Evolutionary conservation across 1,140 invertebrate genomes (phyloP), one percentile per base, ranked within the genome.

Genomic region (Bombus picipes): DNA sequence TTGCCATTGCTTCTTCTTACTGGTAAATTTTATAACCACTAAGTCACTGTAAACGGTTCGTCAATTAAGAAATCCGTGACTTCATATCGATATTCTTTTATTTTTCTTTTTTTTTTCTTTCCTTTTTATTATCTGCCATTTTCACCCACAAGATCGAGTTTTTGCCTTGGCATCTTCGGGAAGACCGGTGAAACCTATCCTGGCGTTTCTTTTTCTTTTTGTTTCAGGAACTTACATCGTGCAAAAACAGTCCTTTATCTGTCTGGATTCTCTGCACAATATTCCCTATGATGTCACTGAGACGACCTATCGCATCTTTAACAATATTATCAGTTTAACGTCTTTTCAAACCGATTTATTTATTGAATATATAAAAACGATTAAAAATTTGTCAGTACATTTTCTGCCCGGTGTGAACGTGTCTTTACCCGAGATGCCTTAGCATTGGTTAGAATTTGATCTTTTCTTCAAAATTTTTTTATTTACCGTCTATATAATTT

Each of bases 171-270:
- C 83, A 81, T 78, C 68, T 39, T 59, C 73, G 86, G 83, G 85
- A 81, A 91, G 88, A 76, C 76, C 66, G 73, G 75, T 86, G 59
- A 92, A 92, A 87, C 86, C 92, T 93, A 94, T 89, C 90, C 88
- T 92, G 87, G 92, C 91, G 85, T 92, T 92, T 86, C 83, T 94
- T 82, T 80, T 91, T 93, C 89, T 94, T 93, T 95, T 94, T 95
- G 94, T 95, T 95, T 94, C 95, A 95, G 95, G 94, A 91, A 89
- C 92, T 93, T 94, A 94, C 93, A 78, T 94, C 93, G 89, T 92
- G 91, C 91, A 94, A 93, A 93, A 92, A 83, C 86, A 95, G 91
- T 92, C 92, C 92, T 92, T 93, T 94, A 92, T 85, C 87, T 91
- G 83, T 93, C 90, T 93, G 93, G 93, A 95, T 83, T 93, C 92